Conservation (phyloP, 2,113 vertebrate species). For the Formicarius rufipectus region DNA sequence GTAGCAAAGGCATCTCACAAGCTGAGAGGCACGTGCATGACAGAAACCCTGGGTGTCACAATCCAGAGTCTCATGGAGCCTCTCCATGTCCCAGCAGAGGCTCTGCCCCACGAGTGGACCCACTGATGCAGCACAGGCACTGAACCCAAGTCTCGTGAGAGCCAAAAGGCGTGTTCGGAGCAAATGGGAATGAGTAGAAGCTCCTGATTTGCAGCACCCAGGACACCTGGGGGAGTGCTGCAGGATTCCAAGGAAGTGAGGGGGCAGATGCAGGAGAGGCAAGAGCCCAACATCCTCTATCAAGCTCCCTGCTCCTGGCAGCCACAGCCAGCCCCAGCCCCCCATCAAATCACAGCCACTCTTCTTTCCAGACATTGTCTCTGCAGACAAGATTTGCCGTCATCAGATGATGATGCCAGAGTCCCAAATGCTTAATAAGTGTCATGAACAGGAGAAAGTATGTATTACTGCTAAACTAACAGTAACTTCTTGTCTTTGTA, state of each 20-base stretch:
- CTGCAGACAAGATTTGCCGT: background rate
- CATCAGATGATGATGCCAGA: background rate
- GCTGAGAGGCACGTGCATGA: background rate
- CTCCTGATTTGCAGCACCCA: background rate
- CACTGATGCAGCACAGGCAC: fast-evolving
- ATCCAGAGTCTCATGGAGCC: background rate
- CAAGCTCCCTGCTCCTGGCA: background rate
- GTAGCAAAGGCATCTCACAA: background rate
- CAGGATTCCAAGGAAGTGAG: background rate
- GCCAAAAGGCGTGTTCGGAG: background rate
- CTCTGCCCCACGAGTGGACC: fast-evolving
- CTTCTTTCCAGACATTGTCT: fast-evolving
- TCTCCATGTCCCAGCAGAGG: background rate
- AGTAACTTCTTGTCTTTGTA: background rate
- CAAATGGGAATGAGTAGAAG: background rate
- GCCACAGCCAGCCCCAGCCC: background rate
- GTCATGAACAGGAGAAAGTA: background rate
- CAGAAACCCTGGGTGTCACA: background rate
- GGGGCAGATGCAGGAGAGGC: background rate
- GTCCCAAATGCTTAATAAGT: background rate
- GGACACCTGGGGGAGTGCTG: background rate
- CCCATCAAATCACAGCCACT: background rate
- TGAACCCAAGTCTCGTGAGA: background rate
- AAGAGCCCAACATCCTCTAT: fast-evolving
- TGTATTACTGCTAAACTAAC: background rate